A percentile compares a stretch with the other conserved stretches of the same genome.
Conservation (phyloP, 2,113 vertebrate species). For the Festucalex cinctus region DNA sequence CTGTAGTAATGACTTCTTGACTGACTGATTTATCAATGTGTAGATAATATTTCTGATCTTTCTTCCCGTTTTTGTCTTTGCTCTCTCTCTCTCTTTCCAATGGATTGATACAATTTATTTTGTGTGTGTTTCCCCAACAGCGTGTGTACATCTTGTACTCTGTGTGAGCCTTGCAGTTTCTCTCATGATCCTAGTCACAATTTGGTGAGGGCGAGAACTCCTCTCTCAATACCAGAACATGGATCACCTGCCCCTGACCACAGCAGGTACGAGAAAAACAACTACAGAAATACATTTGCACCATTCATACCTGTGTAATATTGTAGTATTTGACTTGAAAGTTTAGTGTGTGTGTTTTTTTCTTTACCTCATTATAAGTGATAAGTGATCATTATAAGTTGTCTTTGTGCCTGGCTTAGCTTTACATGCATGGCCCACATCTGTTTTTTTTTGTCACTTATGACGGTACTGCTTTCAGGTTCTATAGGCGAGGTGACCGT, state of each 20-base stretch:
- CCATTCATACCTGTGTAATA: background rate
- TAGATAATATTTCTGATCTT: no score
- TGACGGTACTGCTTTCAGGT: constrained; percentile 61
- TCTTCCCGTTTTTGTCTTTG: background rate
- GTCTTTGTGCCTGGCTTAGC: no score
- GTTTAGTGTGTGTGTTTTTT: background rate
- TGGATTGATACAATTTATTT: background rate
- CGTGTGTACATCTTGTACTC: constrained; percentile 86
- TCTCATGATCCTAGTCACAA: constrained; percentile 85
- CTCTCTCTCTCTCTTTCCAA: background rate
- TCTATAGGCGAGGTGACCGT: constrained; percentile 90
- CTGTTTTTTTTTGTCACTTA: background rate
- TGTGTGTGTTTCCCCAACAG: constrained; percentile 52
- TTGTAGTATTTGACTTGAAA: background rate
- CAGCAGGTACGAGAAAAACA: constrained; percentile 62
- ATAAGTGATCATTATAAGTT: no score
- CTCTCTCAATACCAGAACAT: constrained; percentile 77
- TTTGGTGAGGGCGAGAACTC: constrained; percentile 85
- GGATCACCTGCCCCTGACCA: constrained; percentile 74
- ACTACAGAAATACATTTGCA: background rate
- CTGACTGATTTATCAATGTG: background rate
- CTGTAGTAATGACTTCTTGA: no score
- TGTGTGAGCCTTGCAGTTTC: constrained; percentile 86
- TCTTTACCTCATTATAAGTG: background rate
- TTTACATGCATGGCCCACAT: background rate